Base-by-base conservation (phyloP, 1,140 invertebrate species). In the Drosophila aff. region DNA sequence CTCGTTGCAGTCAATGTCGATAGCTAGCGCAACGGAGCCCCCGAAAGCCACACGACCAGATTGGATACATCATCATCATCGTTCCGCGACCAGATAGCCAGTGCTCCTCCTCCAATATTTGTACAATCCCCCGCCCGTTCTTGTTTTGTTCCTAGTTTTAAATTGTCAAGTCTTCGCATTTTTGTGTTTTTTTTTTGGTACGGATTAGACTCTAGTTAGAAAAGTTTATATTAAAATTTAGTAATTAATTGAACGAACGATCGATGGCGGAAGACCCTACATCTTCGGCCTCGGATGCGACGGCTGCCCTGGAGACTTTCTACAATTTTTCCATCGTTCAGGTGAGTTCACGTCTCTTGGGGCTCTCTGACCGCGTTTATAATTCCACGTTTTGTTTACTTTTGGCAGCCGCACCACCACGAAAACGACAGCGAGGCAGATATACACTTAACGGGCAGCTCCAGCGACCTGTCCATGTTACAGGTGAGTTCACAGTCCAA, bases 1-100 rank as follows among this genome's bases (percentile, higher is more conserved):
- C 40, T 64, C 61, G 31, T 83, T 87, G 61, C 84, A 81, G 84
- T 83, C 84, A 83, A 87, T 87, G 83, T 89, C 82, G 82, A 85
- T 85, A 89, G 80, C 50, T 74, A 81, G 77, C 72, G 81, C 40
- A 49, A 47, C 67, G 76, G 65, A 89, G 58, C 40, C 63, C 31
- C 40, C 63, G 63, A 40, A 23, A 57, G 36, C 36, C 36, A 38
- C 36, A 38, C 36, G 36, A 38, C 36, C 5, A 38, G 76, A 79
- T 73, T 82, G 83, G 83, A 82, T 63, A 66, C 53, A 87, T 87
- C 79, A 61, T 40, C 53, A 87, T 87, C 79, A 61, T 40, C 52
- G 66, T 61, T 55, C 41, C 44, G 47, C 44, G 11, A 49, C 65
- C 63, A 86, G 83, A 82, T 86, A 86, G 80, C 82, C 79, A 85